Base-by-base conservation (phyloP, 2,797 vertebrate genomes). In the Spinus pinus region DNA sequence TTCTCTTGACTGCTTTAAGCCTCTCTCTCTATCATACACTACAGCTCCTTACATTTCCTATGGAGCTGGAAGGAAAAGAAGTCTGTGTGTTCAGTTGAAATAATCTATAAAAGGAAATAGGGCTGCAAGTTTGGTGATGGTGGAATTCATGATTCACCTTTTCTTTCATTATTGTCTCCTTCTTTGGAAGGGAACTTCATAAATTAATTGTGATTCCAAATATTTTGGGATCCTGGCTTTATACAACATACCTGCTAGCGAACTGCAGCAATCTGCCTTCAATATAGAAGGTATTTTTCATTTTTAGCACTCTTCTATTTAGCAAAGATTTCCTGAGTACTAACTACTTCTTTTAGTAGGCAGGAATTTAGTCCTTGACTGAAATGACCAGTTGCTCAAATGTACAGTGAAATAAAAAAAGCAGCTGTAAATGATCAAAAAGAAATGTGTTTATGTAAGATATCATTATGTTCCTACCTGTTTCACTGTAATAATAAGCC, bases 351-450 rank as follows among this genome's bases (percentile, higher is more conserved):
- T 73, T 51, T 51, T 75, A 61, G 12, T 46, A 60, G 62, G 56
- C 33, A 42, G 71, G n/a, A 70, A n/a, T 94, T 70, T 87, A 88
- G 31, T 56, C 22, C 57, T 37, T 84, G 62, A 82, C 22, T 44
- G 44, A 96, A 97, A 75, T 57, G 46, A 71, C 62, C 66, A 39
- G 51, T 91, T 93, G 41, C 39, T 92, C n/a, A 87, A 95, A 93
- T 46, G 41, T 30, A 73, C 17, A 50, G 67, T 51, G 67, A 78
- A 91, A 90, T 60, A 81, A 94, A 94, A 60, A 37, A 65, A 91
- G 69, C 28, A 44, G 53, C 37, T 49, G 24, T 69, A 84, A 93
- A 87, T 56, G 2, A 81, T 88, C 15, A 86, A 83, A 96, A 87
- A 47, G 39, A 57, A 94, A 78, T 18, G 66, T 44, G 25, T 79